Evolutionary conservation across 2,888 invertebrate species (phyloP), one percentile per base, ranked within the genome.

Genomic region (Plusia festucae): DNA sequence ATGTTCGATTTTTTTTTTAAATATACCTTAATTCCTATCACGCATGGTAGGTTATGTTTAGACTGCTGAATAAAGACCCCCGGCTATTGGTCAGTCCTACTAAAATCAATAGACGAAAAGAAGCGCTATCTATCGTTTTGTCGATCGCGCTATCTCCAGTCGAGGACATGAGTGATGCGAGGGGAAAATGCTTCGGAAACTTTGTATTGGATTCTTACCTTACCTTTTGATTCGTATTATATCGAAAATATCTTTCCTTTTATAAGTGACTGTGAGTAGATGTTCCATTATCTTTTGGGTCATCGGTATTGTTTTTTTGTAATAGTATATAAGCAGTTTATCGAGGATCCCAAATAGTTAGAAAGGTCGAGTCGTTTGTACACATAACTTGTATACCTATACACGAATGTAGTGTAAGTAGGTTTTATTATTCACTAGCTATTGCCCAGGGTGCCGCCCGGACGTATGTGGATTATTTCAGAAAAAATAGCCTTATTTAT

Each of bases 91-190:
- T 61, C 40, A 70, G 54, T 58, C 46, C 63, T 64, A 40, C 59
- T 81, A 49, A 82, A 82, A 82, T 82, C 82, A 82, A 82, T 82
- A 81, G 77, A 71, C 68, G 69, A 68, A 53, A 79, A 75, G 68
- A 66, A 71, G 68, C 72, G 70, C 67, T 79, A 82, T 83, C 79
- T 79, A 82, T 78, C 78, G 79, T 71, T 82, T 80, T 72, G 82
- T 80, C 79, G 79, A 80, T 75, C 65, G 70, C 75, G 68, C 77
- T 82, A 74, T 83, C 83, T 78, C 65, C 46, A 64, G 58, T 68
- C 63, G 77, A 81, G 73, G 70, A 80, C 77, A 73, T 79, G 80
- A 82, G 75, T 75, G 76, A 80, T 79, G 70, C 57, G 72, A 64
- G 62, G 64, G 73, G 60, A 73, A 78, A 81, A 70, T 72, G 62